Evolutionary conservation across 2,888 invertebrate species (phyloP).

Genomic region (Apantesis nais): DNA sequence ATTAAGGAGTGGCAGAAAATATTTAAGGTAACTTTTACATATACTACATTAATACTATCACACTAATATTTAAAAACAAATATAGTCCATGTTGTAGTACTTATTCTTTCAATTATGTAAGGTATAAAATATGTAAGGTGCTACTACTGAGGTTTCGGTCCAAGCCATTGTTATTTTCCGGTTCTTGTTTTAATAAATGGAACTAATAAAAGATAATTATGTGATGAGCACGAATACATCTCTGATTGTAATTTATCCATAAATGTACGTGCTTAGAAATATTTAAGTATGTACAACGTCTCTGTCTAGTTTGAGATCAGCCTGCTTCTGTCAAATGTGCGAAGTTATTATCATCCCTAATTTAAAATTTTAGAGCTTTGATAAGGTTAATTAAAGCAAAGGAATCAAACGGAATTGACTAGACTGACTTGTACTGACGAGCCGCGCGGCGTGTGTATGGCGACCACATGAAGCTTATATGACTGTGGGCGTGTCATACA

Average conservation of each 20-base stretch:
- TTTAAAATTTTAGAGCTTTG: background rate
- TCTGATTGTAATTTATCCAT: no score
- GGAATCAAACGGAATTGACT: background rate
- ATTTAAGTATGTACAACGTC: no score
- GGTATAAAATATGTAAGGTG: background rate
- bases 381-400: background rate
- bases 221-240: background rate
- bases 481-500: no score
- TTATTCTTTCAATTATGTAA: background rate
- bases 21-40: conserved; percentile 85
- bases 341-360: no score
- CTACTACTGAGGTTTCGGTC: no score
- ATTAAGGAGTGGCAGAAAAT: conserved; percentile 93
- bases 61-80: background rate
- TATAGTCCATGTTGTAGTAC: background rate
- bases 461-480: no score
- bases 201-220: background rate
- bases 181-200: background rate
- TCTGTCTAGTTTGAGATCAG: no score
- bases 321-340: background rate
- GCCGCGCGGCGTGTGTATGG: background rate
- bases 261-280: no score
- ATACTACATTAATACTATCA: background rate
- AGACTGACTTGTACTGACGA: background rate
- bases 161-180: background rate